Conservation (phyloP, 1,140 invertebrate genomes). For the Tenebrio molitor region DNA sequence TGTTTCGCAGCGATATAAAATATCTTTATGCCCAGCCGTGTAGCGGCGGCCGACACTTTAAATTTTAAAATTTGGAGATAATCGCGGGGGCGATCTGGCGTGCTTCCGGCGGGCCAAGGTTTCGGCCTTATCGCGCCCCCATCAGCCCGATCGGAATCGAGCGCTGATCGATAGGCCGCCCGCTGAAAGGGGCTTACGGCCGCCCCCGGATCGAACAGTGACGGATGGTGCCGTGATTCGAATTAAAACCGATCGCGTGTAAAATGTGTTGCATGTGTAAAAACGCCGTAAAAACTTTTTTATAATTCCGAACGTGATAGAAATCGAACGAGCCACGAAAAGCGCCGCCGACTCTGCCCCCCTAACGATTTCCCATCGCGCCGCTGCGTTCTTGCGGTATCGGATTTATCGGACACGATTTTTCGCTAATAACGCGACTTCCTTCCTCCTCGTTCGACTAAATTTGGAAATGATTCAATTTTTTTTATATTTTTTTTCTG, state of each 20-base stretch:
- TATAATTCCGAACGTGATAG: constrained; percentile 52
- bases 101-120: constrained; percentile 12
- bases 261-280: constrained; percentile 55
- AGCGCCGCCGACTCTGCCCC: constrained; percentile 43
- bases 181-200: neutral
- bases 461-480: constrained; percentile 44
- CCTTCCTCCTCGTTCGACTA: constrained; percentile 26
- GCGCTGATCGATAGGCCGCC: neutral
- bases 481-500: too few species aligned
- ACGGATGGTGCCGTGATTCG: constrained; percentile 16
- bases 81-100: constrained; percentile 9
- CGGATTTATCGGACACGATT: neutral
- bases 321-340: constrained; percentile 53
- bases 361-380: constrained; percentile 49
- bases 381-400: constrained; percentile 20
- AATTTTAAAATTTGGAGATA: constrained; percentile 31
- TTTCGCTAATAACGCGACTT: constrained; percentile 16
- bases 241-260: constrained; percentile 52
- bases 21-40: constrained; percentile 35
- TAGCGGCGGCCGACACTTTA: constrained; percentile 3
- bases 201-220: neutral
- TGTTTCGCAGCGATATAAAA: constrained; percentile 42
- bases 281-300: constrained; percentile 57
- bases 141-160: neutral
- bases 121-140: constrained; percentile 10